phyloP scores from a whole-genome alignment of 2,888 invertebrate species.

The Hemithea aestivaria region DNA sequence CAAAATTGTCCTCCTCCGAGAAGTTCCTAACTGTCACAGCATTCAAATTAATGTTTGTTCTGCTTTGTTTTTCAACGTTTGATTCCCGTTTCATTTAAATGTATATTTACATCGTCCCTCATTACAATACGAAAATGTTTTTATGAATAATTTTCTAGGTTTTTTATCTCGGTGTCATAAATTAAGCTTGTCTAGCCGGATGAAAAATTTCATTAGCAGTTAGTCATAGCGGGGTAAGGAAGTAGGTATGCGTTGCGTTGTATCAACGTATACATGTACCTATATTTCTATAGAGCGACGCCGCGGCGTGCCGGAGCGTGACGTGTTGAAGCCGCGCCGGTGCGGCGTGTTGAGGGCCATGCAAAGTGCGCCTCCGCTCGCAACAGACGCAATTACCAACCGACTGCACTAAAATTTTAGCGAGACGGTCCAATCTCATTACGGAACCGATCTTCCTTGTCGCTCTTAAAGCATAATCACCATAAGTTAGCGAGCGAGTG shows the following conservation, averaged over 20 bases:
- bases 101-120: conserved; percentile 41
- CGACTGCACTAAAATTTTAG: conserved; percentile 76
- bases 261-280: too few relatives aligned
- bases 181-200: conserved; percentile 38
- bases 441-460: conserved; percentile 75
- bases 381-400: conserved; percentile 73
- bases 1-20: conserved; percentile 69
- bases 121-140: conserved; percentile 30
- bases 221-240: conserved; percentile 45
- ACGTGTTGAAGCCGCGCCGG: conserved; percentile 16
- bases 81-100: conserved; percentile 58
- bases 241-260: too few relatives aligned
- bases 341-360: conserved; percentile 11
- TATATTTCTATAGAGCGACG: too few relatives aligned
- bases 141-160: conserved; percentile 29
- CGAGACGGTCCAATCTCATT: conserved; percentile 77
- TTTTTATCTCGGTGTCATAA: conserved; percentile 32
- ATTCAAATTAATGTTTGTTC: conserved; percentile 76
- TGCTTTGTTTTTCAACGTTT: conserved; percentile 70
- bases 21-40: conserved; percentile 72
- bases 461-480: conserved; percentile 77
- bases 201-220: conserved; percentile 55
- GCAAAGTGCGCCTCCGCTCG: conserved; percentile 28
- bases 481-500: conserved; percentile 76
- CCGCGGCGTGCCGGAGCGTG: too few relatives aligned